Evolutionary conservation across 2,113 vertebrate genomes (phyloP).

Genomic region (Cyprinodon tularosa): DNA sequence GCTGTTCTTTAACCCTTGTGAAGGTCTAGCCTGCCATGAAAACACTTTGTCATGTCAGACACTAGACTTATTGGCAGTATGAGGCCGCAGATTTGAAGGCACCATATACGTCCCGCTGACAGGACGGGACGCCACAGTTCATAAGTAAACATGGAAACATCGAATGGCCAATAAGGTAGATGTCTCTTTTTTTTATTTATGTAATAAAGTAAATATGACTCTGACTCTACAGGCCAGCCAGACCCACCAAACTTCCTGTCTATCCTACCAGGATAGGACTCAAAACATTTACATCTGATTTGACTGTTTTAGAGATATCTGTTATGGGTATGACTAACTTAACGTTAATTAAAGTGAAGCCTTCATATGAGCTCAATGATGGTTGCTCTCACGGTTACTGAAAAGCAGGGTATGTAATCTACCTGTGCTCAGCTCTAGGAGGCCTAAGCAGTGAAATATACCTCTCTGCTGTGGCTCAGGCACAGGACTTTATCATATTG

Average conservation of each 20-base stretch:
- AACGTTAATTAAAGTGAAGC: constrained; percentile 8
- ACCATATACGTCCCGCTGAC: too few relatives aligned
- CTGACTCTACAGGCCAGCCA: neutral
- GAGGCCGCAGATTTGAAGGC: too few relatives aligned
- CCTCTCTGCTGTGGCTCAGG: constrained; percentile 75
- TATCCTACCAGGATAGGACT: neutral
- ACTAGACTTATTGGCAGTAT: too few relatives aligned
- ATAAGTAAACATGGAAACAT: too few relatives aligned
- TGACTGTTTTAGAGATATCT: neutral
- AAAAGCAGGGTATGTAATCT: constrained; percentile 56
- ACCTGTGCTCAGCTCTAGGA: constrained; percentile 61
- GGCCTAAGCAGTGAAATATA: constrained; percentile 82
- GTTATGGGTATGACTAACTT: neutral
- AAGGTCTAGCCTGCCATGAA: too few relatives aligned
- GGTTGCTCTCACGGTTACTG: constrained; percentile 78
- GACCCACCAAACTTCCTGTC: neutral
- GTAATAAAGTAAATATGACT: neutral
- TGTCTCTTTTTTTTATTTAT: neutral
- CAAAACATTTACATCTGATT: neutral
- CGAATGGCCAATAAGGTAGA: neutral
- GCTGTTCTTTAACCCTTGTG: too few relatives aligned
- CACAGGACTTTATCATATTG: constrained; percentile 86
- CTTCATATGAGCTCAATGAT: constrained; percentile 22
- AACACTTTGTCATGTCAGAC: too few relatives aligned
- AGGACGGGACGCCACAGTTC: too few relatives aligned